These are phyloP conservation scores for Augochlora pura DNA, from an alignment of 1,140 invertebrate species.

Conservation along the genomic window DNA sequence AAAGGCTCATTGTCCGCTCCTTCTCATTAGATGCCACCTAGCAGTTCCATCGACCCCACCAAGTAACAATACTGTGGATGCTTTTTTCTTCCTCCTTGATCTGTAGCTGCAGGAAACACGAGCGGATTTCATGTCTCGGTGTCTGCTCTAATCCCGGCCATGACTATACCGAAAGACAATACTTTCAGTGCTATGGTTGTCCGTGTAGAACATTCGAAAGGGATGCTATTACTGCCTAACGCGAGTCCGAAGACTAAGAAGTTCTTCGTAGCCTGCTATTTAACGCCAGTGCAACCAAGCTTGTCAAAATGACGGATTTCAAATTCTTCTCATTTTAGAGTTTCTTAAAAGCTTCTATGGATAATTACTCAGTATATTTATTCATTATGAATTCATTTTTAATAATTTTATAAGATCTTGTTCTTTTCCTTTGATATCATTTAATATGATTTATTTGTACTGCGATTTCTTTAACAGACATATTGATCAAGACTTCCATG, in stretches of 20 bases:
- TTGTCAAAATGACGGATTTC: too few relatives aligned
- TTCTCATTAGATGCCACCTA: conserved; percentile 60
- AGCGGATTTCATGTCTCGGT: conserved; percentile 37
- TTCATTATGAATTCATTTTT: too few relatives aligned
- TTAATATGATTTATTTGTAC: too few relatives aligned
- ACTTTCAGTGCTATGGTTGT: neutral
- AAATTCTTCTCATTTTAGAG: too few relatives aligned
- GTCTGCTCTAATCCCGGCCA: conserved; percentile 36
- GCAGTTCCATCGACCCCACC: conserved; percentile 47
- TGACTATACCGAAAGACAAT: conserved; percentile 44
- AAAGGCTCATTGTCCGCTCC: conserved; percentile 52
- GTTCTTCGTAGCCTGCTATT: too few relatives aligned
- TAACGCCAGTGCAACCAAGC: too few relatives aligned
- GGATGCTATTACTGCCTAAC: neutral
- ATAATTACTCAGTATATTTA: too few relatives aligned
- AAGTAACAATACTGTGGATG: conserved; percentile 49
- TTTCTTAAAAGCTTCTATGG: too few relatives aligned
- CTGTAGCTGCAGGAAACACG: conserved; percentile 46
- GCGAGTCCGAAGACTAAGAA: neutral
- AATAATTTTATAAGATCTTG: too few relatives aligned
- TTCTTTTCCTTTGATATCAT: too few relatives aligned
- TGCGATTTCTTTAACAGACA: too few relatives aligned
- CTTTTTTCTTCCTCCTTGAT: conserved; percentile 47
- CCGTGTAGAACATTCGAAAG: neutral
- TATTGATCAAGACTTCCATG: too few relatives aligned